These are phyloP conservation scores for Paedocypris micromegethes DNA, from an alignment of 2,797 vertebrate genomes.

Conservation along the genomic window DNA sequence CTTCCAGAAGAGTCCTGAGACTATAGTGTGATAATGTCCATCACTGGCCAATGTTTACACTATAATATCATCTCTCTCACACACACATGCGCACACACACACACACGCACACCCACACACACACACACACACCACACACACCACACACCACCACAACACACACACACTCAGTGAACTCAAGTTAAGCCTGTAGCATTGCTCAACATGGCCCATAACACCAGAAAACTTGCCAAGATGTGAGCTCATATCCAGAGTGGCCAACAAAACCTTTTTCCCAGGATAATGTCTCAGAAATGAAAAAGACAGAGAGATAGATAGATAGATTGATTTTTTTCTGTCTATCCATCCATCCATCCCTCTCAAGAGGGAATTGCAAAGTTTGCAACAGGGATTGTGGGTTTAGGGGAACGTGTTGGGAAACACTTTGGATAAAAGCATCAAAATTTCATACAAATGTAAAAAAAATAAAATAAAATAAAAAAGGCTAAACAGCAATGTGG, in stretches of 20 bases:
- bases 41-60: constrained; percentile 29
- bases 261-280: constrained; percentile 25
- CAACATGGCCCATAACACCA: constrained; percentile 8
- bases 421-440: no score
- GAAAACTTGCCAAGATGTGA: constrained; percentile 31
- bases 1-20: constrained; percentile 24
- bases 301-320: background rate
- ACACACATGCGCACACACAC: constrained; percentile 27
- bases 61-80: constrained; percentile 14
- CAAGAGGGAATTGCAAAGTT: no score
- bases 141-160: constrained; percentile 1
- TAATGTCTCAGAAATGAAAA: constrained; percentile 14
- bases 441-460: no score
- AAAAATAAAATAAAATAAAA: no score
- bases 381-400: no score
- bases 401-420: no score
- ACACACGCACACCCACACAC: constrained; percentile 3
- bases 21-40: constrained; percentile 29
- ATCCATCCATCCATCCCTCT: no score
- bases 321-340: no score
- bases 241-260: constrained; percentile 29
- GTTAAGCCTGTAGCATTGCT: constrained; percentile 25
- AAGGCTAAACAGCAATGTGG: no score
- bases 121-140: constrained; percentile 1
- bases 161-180: constrained; percentile 29